Evolutionary conservation across 2,797 vertebrate species (phyloP), one percentile per base, ranked within the genome.

Genomic region (Saxicola maurus): DNA sequence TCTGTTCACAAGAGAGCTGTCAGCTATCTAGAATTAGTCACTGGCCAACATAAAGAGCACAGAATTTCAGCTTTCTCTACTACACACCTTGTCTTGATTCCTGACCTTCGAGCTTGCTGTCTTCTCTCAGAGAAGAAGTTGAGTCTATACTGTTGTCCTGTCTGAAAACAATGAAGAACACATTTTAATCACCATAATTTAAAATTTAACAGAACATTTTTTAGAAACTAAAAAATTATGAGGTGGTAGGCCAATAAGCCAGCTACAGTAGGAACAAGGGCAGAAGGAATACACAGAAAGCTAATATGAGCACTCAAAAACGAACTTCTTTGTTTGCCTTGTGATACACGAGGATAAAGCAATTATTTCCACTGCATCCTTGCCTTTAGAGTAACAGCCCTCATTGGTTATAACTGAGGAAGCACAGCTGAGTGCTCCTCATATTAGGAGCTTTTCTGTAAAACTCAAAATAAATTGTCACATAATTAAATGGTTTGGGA

Each of bases 61-160:
- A 92, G 48, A 66, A 62, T 65, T 94, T 74, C 28, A 72, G 18
- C 51, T 60, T 64, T 91, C n/a, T 56, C n/a, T 73, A 43, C 56
- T 62, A 51, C 94, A 78, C 97, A 99, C 99, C 98, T 98, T 97
- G 98, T 87, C 99, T 99, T 73, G 95, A 94, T 40, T 99, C 97
- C 78, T 97, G 86, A 69, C 95, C 97, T 90, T 99, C 98, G 10
- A 92, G 72, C 89, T 98, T 98, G 81, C 80, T 95, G 30, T 95
- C 96, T 82, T 98, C 98, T 96, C 97, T 99, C 52, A 98, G 64
- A 80, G 97, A 98, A 59, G 98, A 99, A 30, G 98, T 98, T 52
- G 98, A 99, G 92, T 99, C 99, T 91, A 98, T 94, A 89, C 95
- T 98, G 95, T 98, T 98, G 81, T 99, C 98, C 96, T 99, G 98